Evolutionary conservation across 2,113 vertebrate species (phyloP).

Genomic region (Callocephalon fimbriatum): DNA sequence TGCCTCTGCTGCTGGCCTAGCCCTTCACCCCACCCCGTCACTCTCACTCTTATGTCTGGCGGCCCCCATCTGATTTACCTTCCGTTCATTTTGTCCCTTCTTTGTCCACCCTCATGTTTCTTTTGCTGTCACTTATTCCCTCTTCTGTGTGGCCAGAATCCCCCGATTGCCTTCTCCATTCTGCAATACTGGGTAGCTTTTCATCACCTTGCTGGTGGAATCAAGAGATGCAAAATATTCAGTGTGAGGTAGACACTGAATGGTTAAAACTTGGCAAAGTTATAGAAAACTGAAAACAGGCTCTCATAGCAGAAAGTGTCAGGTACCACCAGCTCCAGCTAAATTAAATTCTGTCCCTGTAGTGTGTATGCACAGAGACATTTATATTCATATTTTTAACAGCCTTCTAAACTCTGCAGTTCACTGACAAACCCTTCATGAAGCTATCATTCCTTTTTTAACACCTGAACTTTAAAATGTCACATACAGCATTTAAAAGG

Average conservation of each 20-base stretch:
- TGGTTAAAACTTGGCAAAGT: conserved; percentile 74
- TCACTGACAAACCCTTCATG: conserved; percentile 74
- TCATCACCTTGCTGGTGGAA: conserved; percentile 67
- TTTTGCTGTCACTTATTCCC: background rate
- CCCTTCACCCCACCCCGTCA: conserved; percentile 46
- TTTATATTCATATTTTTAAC: conserved; percentile 78
- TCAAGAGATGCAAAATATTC: conserved; percentile 73
- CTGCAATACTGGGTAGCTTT: conserved; percentile 54
- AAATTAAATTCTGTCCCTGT: conserved; percentile 78
- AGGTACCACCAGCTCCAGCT: conserved; percentile 73
- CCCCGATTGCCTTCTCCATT: conserved; percentile 23
- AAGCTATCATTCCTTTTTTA: conserved; percentile 73
- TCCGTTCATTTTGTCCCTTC: conserved; percentile 24
- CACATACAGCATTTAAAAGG: conserved; percentile 72
- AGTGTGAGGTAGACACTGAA: conserved; percentile 68
- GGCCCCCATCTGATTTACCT: conserved; percentile 52
- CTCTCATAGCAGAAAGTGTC: conserved; percentile 70
- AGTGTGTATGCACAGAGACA: conserved; percentile 74
- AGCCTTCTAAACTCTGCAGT: conserved; percentile 76
- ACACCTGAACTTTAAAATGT: conserved; percentile 75
- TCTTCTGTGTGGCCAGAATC: conserved; percentile 31
- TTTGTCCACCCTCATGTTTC: conserved; percentile 39
- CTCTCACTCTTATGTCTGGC: conserved; percentile 1
- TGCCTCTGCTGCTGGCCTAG: conserved; percentile 50
- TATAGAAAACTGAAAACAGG: conserved; percentile 72